Percentiles rank a stretch among this genome's conserved stretches.
Evolutionary conservation across 2,797 vertebrate genomes (phyloP).

Genomic region (Lepus townsendii): DNA sequence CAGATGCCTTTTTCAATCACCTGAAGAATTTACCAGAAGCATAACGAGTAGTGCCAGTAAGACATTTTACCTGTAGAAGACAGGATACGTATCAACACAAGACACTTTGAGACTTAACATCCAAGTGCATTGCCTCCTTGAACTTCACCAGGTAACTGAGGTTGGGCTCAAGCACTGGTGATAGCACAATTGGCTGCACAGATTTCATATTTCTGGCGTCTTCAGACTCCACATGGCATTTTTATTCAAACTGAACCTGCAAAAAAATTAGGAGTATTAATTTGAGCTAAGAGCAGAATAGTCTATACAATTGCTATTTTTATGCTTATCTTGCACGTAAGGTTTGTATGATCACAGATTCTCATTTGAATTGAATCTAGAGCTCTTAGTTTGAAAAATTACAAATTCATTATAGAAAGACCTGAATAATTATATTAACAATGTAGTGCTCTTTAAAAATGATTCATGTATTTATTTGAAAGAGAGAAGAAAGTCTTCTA

Average conservation of each 20-base stretch:
- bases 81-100: neutral
- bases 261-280: constrained; percentile 33
- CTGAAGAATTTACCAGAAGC: constrained; percentile 71
- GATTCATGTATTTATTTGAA: no score
- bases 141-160: constrained; percentile 25
- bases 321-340: neutral
- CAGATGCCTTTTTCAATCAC: constrained; percentile 49
- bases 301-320: neutral
- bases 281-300: constrained; percentile 13
- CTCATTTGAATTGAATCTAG: neutral
- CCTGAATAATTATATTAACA: neutral
- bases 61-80: constrained; percentile 34
- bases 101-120: neutral
- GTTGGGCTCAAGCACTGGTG: no score
- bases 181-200: neutral
- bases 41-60: constrained; percentile 3
- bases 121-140: neutral
- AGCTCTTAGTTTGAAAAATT: neutral
- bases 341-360: neutral
- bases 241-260: neutral
- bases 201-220: neutral
- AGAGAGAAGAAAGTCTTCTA: no score
- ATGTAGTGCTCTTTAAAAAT: neutral
- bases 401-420: neutral
- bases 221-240: neutral